phyloP scores from a whole-genome alignment of 2,888 invertebrate species.

The Folsomia manolachei region DNA sequence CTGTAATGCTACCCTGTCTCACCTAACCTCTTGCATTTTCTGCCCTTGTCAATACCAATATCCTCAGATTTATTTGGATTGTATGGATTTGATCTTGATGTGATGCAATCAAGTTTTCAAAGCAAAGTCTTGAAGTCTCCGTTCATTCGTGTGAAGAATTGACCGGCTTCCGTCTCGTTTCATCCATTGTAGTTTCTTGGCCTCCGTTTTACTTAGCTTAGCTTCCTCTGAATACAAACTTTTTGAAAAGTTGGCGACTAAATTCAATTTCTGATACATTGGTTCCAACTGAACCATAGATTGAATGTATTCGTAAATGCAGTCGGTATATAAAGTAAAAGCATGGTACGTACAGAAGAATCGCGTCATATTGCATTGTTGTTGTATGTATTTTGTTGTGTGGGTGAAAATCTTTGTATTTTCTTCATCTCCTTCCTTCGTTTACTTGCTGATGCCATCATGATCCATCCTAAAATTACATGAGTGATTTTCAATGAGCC shows the following conservation, averaged over 20 bases:
- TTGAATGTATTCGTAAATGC: no score
- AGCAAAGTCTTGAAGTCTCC: not conserved
- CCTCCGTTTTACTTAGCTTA: not conserved
- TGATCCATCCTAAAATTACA: slow-evolving; percentile 13
- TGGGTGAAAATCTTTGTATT: slow-evolving; percentile 6
- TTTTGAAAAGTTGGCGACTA: slow-evolving; percentile 6
- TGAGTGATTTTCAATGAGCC: slow-evolving; percentile 14
- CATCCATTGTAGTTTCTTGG: not conserved
- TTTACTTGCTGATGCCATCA: not conserved
- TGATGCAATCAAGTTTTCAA: not conserved
- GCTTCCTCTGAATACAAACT: not conserved
- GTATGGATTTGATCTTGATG: not conserved
- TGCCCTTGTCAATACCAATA: not conserved
- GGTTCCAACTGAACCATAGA: no score
- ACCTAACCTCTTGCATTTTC: no score
- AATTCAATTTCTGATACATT: not conserved
- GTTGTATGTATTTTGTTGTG: not conserved
- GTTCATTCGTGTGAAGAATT: not conserved
- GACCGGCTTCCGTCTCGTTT: not conserved
- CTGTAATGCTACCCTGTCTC: no score
- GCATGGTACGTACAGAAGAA: no score
- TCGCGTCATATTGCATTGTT: not conserved
- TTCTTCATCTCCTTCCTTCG: no score
- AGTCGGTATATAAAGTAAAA: no score
- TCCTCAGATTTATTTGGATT: not conserved